Evolutionary conservation across 2,113 vertebrate genomes (phyloP).

Genomic region (Alligator sinensis): DNA sequence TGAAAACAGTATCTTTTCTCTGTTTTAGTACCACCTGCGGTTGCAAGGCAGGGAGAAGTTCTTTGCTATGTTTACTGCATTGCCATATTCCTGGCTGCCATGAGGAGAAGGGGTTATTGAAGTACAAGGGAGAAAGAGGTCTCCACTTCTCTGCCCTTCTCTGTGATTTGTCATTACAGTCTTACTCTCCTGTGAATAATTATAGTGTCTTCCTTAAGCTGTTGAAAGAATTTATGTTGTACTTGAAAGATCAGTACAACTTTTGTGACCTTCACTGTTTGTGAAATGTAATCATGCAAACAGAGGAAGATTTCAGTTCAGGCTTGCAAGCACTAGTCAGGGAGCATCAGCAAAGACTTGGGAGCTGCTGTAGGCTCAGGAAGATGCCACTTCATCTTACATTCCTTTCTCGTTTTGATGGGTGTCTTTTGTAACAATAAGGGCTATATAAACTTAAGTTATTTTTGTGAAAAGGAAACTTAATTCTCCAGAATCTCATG

Average conservation of each 20-base stretch:
- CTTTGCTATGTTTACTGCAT: no score
- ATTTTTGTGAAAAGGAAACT: background rate
- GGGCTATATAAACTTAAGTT: background rate
- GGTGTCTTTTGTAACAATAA: background rate
- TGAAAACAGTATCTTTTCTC: background rate
- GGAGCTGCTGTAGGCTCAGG: background rate
- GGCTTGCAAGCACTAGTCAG: background rate
- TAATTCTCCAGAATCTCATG: background rate
- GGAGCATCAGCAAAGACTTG: background rate
- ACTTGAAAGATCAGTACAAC: background rate
- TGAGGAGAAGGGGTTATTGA: background rate
- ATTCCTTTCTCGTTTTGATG: background rate
- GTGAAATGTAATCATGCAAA: no score
- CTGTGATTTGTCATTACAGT: background rate
- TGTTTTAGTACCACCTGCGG: background rate
- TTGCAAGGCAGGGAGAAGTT: background rate
- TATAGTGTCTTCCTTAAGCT: background rate
- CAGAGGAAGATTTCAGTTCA: background rate
- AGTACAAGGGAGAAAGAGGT: background rate
- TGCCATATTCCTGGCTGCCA: background rate
- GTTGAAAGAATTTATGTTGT: background rate
- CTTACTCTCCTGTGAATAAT: background rate
- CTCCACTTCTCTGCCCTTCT: background rate
- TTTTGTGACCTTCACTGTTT: background rate
- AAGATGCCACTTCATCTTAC: background rate